Evolutionary conservation across 2,113 vertebrate genomes (phyloP).

Genomic region (Odocoileus hemionus): DNA sequence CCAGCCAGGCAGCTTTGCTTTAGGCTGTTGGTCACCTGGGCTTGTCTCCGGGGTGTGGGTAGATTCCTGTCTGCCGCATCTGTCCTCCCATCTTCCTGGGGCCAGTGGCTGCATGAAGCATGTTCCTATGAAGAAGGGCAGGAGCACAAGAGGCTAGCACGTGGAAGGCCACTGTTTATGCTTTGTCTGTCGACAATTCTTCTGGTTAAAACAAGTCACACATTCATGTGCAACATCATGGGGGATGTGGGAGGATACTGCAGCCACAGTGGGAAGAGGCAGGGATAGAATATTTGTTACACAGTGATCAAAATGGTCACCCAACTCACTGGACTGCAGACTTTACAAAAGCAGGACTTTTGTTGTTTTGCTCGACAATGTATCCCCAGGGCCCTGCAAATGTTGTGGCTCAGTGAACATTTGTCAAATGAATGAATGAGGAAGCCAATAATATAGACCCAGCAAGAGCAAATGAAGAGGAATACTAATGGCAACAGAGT

Average conservation of each 20-base stretch:
- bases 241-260: background rate
- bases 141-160: background rate
- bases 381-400: background rate
- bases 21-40: background rate
- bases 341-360: background rate
- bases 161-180: rapidly evolving
- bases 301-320: background rate
- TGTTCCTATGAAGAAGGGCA: background rate
- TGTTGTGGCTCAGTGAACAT: background rate
- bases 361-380: background rate
- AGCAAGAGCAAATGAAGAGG: background rate
- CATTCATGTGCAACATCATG: background rate
- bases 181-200: background rate
- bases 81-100: background rate
- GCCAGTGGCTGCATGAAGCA: background rate
- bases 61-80: background rate
- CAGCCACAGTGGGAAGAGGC: background rate
- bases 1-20: background rate
- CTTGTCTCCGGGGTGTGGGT: background rate
- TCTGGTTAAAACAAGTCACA: background rate
- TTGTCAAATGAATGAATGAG: background rate
- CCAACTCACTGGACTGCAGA: background rate
- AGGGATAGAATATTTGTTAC: background rate
- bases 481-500: background rate
- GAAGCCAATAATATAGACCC: background rate